Conservation (phyloP, 2,888 invertebrate species). For the Volucella zonaria region DNA sequence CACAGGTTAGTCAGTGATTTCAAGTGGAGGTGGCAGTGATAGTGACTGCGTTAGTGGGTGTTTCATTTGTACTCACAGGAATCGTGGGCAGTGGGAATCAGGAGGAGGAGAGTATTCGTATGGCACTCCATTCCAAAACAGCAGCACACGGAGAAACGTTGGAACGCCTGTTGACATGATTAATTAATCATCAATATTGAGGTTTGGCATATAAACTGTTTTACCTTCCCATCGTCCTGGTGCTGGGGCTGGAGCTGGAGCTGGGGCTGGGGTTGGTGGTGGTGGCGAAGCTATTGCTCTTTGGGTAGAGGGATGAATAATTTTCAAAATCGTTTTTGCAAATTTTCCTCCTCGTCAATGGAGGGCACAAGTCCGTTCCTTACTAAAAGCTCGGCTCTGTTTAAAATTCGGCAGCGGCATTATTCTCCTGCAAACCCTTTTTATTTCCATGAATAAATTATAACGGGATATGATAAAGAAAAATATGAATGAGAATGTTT, state of each 20-base stretch:
- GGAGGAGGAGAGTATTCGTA: slow-evolving; percentile 9
- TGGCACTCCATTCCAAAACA: neutral
- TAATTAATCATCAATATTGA: slow-evolving; percentile 68
- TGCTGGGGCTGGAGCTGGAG: too few species aligned
- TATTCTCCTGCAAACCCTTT: slow-evolving; percentile 32
- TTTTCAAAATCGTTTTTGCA: slow-evolving; percentile 48
- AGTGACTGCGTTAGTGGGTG: slow-evolving; percentile 44
- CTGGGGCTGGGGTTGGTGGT: too few species aligned
- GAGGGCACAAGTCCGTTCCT: neutral
- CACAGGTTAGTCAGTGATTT: slow-evolving; percentile 61
- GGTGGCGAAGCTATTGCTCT: too few species aligned
- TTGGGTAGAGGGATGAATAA: slow-evolving; percentile 63
- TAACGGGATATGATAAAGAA: slow-evolving; percentile 25
- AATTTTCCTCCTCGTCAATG: slow-evolving; percentile 10
- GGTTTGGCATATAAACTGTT: slow-evolving; percentile 31
- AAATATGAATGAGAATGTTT: slow-evolving; percentile 17
- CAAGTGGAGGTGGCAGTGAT: slow-evolving; percentile 6
- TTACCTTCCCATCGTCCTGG: neutral
- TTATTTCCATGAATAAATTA: slow-evolving; percentile 70
- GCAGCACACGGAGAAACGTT: slow-evolving; percentile 19
- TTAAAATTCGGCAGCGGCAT: slow-evolving; percentile 23
- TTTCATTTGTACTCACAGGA: slow-evolving; percentile 59
- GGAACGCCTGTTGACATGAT: slow-evolving; percentile 65
- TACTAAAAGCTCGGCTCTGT: neutral
- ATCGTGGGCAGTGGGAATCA: slow-evolving; percentile 49